phyloP scores from a whole-genome alignment of 64 coral and sea anemone genomes.

The Actinia tenebrosa region DNA sequence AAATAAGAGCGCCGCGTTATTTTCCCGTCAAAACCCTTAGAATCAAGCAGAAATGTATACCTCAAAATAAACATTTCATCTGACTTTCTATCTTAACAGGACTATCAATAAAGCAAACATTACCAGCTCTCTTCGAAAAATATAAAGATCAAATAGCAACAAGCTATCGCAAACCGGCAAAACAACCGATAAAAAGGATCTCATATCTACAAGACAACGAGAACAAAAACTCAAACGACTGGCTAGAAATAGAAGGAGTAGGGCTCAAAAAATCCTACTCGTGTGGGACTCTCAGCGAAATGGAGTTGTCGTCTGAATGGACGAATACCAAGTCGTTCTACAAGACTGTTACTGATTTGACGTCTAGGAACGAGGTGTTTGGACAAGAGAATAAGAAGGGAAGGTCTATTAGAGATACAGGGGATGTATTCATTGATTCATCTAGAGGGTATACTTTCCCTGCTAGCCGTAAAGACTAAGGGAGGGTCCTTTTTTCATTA shows the following conservation, averaged over 20 bases:
- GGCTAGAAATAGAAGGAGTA: not conserved
- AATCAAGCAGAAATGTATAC: too few species aligned
- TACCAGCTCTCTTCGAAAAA: not conserved
- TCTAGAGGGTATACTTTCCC: not conserved
- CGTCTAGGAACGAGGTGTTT: not conserved
- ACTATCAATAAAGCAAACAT: not conserved
- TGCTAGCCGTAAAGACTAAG: not conserved
- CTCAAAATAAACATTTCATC: not conserved
- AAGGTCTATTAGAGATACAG: not conserved
- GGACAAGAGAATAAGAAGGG: not conserved
- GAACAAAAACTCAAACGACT: not conserved
- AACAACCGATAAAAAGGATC: not conserved
- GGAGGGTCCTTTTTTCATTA: too few species aligned
- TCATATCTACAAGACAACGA: not conserved
- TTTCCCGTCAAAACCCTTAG: too few species aligned
- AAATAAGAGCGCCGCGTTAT: too few species aligned
- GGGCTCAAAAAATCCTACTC: not conserved
- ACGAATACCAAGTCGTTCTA: not conserved
- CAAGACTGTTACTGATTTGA: not conserved
- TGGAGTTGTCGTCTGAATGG: not conserved
- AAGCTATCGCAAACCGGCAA: not conserved
- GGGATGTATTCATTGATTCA: not conserved
- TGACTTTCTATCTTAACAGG: not conserved
- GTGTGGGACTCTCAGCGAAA: not conserved
- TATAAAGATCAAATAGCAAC: constrained; percentile 9